Conservation (phyloP, 2,797 vertebrate genomes). For the Sebastes iracundus region DNA sequence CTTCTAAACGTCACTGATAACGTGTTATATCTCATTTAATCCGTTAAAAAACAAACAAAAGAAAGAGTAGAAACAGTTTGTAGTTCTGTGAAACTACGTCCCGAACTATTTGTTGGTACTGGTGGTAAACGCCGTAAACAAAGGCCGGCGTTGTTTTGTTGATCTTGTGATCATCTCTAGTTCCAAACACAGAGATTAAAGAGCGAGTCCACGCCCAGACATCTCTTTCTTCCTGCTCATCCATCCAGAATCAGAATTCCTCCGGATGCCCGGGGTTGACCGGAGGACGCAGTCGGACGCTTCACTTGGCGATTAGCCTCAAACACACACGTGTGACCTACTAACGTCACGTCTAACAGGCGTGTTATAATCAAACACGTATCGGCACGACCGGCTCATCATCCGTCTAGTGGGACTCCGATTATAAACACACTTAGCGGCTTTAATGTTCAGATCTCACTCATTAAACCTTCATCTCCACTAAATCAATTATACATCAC, state of each 20-base stretch:
- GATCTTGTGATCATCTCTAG: neutral
- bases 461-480: constrained; percentile 32
- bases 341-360: constrained; percentile 23
- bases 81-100: too few species aligned
- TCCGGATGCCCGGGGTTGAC: too few species aligned
- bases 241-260: neutral
- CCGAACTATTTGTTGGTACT: too few species aligned
- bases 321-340: neutral
- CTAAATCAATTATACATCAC: constrained; percentile 32
- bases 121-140: neutral
- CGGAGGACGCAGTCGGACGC: neutral
- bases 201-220: neutral
- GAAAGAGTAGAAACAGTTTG: too few species aligned
- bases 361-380: neutral
- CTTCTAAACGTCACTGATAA: too few species aligned
- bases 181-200: neutral
- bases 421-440: neutral
- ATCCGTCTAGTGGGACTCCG: neutral
- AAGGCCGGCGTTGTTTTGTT: neutral
- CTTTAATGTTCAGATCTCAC: constrained; percentile 15
- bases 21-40: too few species aligned
- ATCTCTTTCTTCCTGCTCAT: neutral
- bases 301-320: constrained; percentile 28
- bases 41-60: too few species aligned
- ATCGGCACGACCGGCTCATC: neutral